These are phyloP conservation scores for Drosophila paramelanica DNA, from an alignment of 2,888 invertebrate species.

Conservation along the genomic window DNA sequence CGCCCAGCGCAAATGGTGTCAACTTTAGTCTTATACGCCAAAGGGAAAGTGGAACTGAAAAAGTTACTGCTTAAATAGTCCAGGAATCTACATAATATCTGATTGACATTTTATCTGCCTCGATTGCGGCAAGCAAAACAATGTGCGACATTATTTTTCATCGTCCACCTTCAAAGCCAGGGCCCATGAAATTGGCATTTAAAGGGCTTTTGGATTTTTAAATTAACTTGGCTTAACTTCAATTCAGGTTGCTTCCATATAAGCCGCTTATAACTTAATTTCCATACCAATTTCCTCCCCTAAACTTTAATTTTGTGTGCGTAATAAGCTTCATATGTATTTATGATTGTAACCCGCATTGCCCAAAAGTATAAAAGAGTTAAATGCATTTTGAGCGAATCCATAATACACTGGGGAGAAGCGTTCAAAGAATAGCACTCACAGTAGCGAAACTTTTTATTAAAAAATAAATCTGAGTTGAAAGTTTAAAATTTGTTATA, in stretches of 20 bases:
- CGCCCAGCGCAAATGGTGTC: slow-evolving; percentile 16
- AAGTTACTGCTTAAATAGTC: slow-evolving; percentile 31
- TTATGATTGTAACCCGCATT: background rate
- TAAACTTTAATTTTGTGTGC: slow-evolving; percentile 45
- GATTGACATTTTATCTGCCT: slow-evolving; percentile 5
- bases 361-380: slow-evolving; percentile 34
- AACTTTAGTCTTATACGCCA: slow-evolving; percentile 43
- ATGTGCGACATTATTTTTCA: slow-evolving; percentile 5
- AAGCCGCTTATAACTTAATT: slow-evolving; percentile 53
- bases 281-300: slow-evolving; percentile 30
- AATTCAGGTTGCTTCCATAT: slow-evolving; percentile 22
- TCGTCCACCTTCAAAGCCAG: background rate
- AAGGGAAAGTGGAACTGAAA: background rate
- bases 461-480: slow-evolving; percentile 7
- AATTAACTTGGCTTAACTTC: slow-evolving; percentile 33
- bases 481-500: background rate
- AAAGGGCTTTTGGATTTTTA: slow-evolving; percentile 24
- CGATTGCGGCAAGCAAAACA: slow-evolving; percentile 28
- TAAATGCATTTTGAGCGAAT: slow-evolving; percentile 19
- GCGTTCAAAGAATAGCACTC: background rate
- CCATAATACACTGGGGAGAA: background rate
- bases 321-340: slow-evolving; percentile 40
- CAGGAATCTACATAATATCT: slow-evolving; percentile 51
- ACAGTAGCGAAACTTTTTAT: slow-evolving; percentile 11
- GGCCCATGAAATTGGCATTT: slow-evolving; percentile 29